A percentile compares a stretch with the other conserved stretches of the same genome.
Evolutionary conservation across 2,888 invertebrate species (phyloP).

Genomic region (Caenorhabditis zanzibari): DNA sequence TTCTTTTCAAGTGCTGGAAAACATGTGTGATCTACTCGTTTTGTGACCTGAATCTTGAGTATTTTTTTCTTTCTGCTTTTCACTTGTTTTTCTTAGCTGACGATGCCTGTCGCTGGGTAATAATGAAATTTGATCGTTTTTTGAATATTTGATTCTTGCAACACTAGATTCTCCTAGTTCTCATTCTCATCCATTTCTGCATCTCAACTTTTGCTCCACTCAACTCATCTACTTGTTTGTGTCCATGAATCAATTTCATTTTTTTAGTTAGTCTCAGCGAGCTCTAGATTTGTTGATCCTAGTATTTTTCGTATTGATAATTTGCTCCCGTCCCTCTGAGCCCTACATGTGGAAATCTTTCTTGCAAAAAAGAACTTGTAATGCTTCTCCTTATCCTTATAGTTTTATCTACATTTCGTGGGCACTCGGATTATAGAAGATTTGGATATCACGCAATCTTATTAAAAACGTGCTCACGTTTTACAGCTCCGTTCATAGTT

Average conservation of each 20-base stretch:
- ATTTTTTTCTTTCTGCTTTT: slow-evolving; percentile 25
- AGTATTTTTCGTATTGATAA: neutral
- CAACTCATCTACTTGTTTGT: slow-evolving; percentile 18
- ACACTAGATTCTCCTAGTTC: slow-evolving; percentile 33
- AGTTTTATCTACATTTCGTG: slow-evolving; percentile 34
- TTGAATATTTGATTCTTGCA: slow-evolving; percentile 58
- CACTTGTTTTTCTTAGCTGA: neutral
- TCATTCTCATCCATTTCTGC: slow-evolving; percentile 13
- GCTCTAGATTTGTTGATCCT: neutral
- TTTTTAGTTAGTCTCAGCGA: neutral
- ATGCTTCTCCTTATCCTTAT: slow-evolving; percentile 31
- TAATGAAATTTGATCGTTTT: slow-evolving; percentile 55
- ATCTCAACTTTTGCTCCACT: slow-evolving; percentile 13
- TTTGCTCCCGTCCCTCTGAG: neutral
- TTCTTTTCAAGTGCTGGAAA: slow-evolving; percentile 33
- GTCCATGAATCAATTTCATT: neutral
- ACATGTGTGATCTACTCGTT: slow-evolving; percentile 26
- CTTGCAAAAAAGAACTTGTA: slow-evolving; percentile 24
- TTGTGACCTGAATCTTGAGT: slow-evolving; percentile 37
- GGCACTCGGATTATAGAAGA: slow-evolving; percentile 57
- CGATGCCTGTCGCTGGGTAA: slow-evolving; percentile 33
- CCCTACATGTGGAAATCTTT: slow-evolving; percentile 22
- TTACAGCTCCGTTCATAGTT: neutral
- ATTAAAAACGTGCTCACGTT: slow-evolving; percentile 14
- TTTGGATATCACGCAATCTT: slow-evolving; percentile 44